Evolutionary conservation across 2,888 invertebrate genomes (phyloP), one percentile per base, ranked within the genome.

Genomic region (Craniophora ligustri): DNA sequence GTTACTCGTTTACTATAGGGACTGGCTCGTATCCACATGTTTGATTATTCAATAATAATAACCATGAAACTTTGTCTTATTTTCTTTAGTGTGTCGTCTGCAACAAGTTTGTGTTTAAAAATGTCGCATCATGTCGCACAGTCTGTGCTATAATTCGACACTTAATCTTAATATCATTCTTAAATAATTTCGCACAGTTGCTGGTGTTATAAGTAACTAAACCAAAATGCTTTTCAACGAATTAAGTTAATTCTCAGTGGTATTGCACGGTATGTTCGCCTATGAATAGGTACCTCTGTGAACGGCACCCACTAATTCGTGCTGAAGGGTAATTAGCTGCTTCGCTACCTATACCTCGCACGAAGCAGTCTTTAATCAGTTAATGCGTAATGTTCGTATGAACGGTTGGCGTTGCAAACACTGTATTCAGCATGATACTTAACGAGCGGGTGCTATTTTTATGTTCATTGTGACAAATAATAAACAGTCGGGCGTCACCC

Each of bases 381-480:
- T 57, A 58, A 55, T 58, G 56, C 45, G 57, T 46, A 48, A 47
- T 32, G 65, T 48, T 64, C 46, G 42, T 49, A 55, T 35, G 55
- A 51, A 60, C 57, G 48, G 40, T 62, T 71, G 72, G 72, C 66
- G 35, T 63, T 71, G 72, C 73, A 58, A 74, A 72, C 60, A 47
- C 51, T 47, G 67, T 63, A 66, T 63, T 60, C 67, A 66, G 74
- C 71, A 72, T 66, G 70, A 72, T 79, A 74, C 77, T 82, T 78
- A 76, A 78, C 74, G 73, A 77, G 67, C 75, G 72, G 59, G 76
- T 76, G 83, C 86, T 89, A 90, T 89, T 90, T 89, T 88, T 81
- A 83, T 79, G 80, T 81, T 79, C 79, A 86, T 84, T 86, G 87
- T 87, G 87, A 86, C 87, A 87, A 88, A 88, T 85, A 80, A 78